phyloP scores from a whole-genome alignment of 1,140 invertebrate genomes.

The Conus betulinus region DNA sequence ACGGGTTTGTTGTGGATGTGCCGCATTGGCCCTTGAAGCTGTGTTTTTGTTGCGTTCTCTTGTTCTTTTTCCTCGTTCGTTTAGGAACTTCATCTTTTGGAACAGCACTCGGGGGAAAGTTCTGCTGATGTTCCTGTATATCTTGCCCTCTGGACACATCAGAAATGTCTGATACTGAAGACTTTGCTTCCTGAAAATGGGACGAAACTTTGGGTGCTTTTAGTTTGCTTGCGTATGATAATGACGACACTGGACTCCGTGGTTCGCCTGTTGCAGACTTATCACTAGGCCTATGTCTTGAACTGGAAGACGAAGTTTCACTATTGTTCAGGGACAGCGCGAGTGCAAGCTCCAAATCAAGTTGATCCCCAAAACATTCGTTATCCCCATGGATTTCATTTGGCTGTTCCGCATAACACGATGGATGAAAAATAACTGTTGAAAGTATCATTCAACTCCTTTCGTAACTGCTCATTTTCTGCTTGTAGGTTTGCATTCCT shows the following conservation, averaged over 20 bases:
- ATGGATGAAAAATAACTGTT: neutral
- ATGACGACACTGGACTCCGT: too few relatives aligned
- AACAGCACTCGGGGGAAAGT: too few relatives aligned
- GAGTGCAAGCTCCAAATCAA: slow-evolving; percentile 7
- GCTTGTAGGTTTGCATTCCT: neutral
- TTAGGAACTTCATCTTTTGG: neutral
- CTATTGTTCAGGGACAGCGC: neutral
- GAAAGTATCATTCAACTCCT: neutral
- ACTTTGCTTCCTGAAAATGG: too few relatives aligned
- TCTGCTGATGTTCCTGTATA: too few relatives aligned
- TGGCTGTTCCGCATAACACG: neutral
- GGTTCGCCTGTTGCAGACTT: too few relatives aligned
- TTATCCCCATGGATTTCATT: neutral
- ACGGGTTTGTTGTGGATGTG: slow-evolving; percentile 18
- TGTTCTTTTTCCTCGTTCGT: neutral
- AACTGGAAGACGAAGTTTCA: slow-evolving; percentile 8
- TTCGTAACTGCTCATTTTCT: neutral
- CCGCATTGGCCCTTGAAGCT: neutral
- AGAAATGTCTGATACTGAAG: too few relatives aligned
- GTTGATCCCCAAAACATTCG: slow-evolving; percentile 13
- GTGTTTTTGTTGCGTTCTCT: neutral
- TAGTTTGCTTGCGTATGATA: slow-evolving; percentile 1
- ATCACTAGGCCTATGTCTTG: neutral
- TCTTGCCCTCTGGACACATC: too few relatives aligned
- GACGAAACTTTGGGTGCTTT: neutral